Percentiles rank a stretch among this genome's conserved stretches.
These are phyloP conservation scores for Echinometra lucunter DNA, from an alignment of 53 echinoderm and acorn worm species.

Conservation along the genomic window DNA sequence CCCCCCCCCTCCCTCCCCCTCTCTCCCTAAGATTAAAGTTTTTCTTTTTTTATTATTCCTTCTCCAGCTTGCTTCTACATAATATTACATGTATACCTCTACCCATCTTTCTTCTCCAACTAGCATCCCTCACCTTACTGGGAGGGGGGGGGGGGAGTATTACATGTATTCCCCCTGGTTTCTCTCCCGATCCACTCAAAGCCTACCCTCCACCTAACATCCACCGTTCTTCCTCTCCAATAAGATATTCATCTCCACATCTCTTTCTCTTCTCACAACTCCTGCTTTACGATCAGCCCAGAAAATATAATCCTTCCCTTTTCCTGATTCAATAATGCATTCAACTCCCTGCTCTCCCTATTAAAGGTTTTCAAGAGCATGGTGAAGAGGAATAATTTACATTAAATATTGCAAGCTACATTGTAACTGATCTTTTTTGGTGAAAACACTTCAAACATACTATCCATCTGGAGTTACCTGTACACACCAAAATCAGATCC, in stretches of 20 bases:
- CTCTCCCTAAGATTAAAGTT: not conserved
- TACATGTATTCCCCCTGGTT: not conserved
- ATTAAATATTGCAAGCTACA: not conserved
- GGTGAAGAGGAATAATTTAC: not conserved
- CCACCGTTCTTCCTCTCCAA: not conserved
- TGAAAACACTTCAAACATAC: slow-evolving; percentile 17
- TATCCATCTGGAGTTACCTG: slow-evolving; percentile 18
- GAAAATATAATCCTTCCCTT: slow-evolving; percentile 40
- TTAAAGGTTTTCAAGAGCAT: not conserved
- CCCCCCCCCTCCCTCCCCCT: not conserved
- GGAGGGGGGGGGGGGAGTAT: too few species aligned
- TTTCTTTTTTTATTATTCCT: not conserved
- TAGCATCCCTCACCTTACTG: not conserved
- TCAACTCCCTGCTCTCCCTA: slow-evolving; percentile 1
- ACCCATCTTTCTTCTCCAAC: not conserved
- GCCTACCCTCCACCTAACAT: not conserved
- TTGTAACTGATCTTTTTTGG: slow-evolving; percentile 7
- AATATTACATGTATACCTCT: not conserved
- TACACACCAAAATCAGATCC: not conserved
- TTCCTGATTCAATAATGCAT: slow-evolving; percentile 3
- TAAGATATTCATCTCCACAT: not conserved
- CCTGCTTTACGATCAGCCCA: not conserved
- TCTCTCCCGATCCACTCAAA: not conserved
- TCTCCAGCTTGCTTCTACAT: not conserved
- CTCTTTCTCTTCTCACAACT: slow-evolving; percentile 28